Conservation (phyloP, 2,113 vertebrate genomes). For the Carollia perspicillata region DNA sequence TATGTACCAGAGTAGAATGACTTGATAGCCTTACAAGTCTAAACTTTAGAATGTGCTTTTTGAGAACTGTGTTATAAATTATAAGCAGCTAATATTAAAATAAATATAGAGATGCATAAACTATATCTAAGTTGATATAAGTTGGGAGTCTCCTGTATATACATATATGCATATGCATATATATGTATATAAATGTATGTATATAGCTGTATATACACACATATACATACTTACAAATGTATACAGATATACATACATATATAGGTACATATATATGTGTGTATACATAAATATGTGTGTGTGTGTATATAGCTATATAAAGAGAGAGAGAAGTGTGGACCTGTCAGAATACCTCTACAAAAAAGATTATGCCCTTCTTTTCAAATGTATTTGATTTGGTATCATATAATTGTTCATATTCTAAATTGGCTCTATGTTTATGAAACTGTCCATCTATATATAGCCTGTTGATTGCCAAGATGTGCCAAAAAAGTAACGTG, state of each 20-base stretch:
- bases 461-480: not conserved
- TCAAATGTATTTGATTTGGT: slow-evolving; percentile 10
- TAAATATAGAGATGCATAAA: not conserved
- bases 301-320: not conserved
- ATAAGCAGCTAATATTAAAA: not conserved
- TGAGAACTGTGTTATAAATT: not conserved
- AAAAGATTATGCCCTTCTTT: not conserved
- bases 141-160: not conserved
- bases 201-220: not conserved
- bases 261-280: not conserved
- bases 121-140: slow-evolving; percentile 1
- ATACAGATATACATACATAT: not conserved
- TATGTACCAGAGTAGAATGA: not conserved
- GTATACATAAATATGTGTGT: not conserved
- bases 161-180: not conserved
- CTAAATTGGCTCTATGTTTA: not conserved
- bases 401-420: not conserved
- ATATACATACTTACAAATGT: not conserved
- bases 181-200: not conserved
- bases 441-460: not conserved
- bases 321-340: not conserved
- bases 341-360: not conserved
- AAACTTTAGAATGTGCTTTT: slow-evolving; percentile 2
- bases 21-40: not conserved
- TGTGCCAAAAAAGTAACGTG: slow-evolving; percentile 3